phyloP scores from a whole-genome alignment of 2,888 invertebrate species.

The Ceramica pisi region DNA sequence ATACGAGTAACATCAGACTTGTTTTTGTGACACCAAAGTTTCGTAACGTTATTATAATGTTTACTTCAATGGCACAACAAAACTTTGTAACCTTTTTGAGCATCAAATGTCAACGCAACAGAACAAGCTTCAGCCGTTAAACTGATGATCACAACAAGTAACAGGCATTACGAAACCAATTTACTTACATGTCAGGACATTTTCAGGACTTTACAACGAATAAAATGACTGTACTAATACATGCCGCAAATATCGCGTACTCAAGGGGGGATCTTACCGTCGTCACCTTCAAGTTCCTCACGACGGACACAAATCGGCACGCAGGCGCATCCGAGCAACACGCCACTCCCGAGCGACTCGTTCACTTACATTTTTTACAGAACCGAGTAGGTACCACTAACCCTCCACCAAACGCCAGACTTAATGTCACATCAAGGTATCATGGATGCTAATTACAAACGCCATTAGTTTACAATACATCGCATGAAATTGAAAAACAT shows the following conservation, averaged over 20 bases:
- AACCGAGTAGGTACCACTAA: background rate
- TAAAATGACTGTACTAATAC: background rate
- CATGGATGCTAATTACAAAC: background rate
- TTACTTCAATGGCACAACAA: background rate
- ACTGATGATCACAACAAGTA: background rate
- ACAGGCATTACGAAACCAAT: background rate
- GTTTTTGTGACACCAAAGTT: slow-evolving; percentile 1
- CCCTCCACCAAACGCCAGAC: slow-evolving; percentile 1
- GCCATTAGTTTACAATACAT: too few species aligned
- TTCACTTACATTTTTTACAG: slow-evolving; percentile 32
- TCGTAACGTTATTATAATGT: slow-evolving; percentile 8
- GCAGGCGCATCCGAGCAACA: background rate
- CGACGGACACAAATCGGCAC: slow-evolving; percentile 13
- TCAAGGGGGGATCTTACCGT: background rate
- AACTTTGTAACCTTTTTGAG: background rate
- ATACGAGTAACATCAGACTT: background rate
- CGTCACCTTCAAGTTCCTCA: background rate
- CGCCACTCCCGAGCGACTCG: background rate
- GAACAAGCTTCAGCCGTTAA: background rate
- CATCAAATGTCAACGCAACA: background rate
- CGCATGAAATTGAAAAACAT: too few species aligned
- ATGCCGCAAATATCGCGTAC: background rate
- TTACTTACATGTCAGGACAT: background rate
- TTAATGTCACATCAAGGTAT: slow-evolving; percentile 21
- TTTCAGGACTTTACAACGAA: background rate